phyloP scores from a whole-genome alignment of 2,888 invertebrate genomes.

The Tolmerus cingulatus region DNA sequence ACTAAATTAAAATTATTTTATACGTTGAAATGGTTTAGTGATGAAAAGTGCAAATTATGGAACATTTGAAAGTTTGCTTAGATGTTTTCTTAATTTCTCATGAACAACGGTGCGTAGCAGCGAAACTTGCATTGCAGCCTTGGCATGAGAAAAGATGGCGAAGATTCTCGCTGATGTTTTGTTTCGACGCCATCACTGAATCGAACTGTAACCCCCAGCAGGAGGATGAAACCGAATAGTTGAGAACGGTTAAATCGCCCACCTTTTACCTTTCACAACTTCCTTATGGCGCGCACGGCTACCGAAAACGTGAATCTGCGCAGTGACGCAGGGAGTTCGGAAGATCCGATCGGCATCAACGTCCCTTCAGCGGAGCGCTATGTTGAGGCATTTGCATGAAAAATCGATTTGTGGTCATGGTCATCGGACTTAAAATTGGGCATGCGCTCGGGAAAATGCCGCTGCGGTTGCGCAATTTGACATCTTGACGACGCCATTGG shows the following conservation, averaged over 20 bases:
- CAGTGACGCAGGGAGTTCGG: background rate
- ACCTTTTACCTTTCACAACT: background rate
- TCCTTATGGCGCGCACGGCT: background rate
- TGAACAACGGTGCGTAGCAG: background rate
- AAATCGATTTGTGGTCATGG: constrained; percentile 26
- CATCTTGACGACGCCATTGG: background rate
- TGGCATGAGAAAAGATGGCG: background rate
- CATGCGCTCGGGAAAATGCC: background rate
- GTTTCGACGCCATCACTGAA: background rate
- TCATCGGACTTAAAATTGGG: background rate
- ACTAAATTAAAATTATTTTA: too few relatives aligned
- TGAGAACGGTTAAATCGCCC: background rate
- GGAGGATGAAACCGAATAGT: background rate
- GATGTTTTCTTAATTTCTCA: too few relatives aligned
- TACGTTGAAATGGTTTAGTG: too few relatives aligned
- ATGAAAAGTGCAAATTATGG: too few relatives aligned
- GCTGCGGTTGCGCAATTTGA: background rate
- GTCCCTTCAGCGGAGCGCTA: background rate
- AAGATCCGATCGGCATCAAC: background rate
- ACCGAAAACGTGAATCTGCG: background rate
- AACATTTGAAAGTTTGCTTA: background rate
- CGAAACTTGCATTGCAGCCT: background rate
- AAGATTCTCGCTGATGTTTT: background rate
- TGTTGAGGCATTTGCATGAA: constrained; percentile 2
- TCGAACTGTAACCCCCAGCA: background rate